phyloP scores from a whole-genome alignment of 1,140 invertebrate genomes.

The Apocrypta bakeri region DNA sequence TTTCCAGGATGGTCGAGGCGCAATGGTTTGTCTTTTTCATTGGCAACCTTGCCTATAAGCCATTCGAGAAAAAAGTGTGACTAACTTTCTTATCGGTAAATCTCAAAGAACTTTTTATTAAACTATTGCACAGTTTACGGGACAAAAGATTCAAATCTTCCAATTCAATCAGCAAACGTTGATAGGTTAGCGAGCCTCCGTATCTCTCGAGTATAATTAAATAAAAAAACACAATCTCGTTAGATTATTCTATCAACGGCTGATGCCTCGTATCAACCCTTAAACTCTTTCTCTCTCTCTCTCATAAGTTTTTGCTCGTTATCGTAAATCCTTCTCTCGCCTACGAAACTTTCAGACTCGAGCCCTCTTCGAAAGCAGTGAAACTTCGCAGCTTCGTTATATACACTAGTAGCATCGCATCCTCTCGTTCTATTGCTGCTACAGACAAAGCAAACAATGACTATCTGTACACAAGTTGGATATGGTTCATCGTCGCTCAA shows the following conservation, averaged over 20 bases:
- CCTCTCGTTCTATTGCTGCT: not conserved
- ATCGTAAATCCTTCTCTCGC: not conserved
- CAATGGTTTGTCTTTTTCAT: not conserved
- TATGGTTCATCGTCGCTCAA: not conserved
- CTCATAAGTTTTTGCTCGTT: not conserved
- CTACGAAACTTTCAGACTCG: not conserved
- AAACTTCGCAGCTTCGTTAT: not conserved
- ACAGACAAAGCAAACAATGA: not conserved
- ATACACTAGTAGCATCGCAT: not conserved
- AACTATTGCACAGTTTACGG: too few species aligned
- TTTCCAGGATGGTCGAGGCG: too few species aligned
- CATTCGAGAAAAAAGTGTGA: not conserved
- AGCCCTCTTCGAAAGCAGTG: not conserved
- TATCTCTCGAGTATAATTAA: conserved; percentile 28
- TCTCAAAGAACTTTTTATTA: too few species aligned
- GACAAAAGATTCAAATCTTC: too few species aligned
- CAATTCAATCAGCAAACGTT: not conserved
- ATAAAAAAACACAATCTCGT: conserved; percentile 27
- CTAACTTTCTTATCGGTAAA: too few species aligned
- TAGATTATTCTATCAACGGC: not conserved
- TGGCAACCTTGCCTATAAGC: not conserved
- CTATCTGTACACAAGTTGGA: not conserved
- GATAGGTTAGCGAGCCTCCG: not conserved
- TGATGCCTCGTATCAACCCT: not conserved
- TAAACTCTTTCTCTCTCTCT: not conserved